phyloP scores from a whole-genome alignment of 2,888 invertebrate species.

The Acheta domesticus region DNA sequence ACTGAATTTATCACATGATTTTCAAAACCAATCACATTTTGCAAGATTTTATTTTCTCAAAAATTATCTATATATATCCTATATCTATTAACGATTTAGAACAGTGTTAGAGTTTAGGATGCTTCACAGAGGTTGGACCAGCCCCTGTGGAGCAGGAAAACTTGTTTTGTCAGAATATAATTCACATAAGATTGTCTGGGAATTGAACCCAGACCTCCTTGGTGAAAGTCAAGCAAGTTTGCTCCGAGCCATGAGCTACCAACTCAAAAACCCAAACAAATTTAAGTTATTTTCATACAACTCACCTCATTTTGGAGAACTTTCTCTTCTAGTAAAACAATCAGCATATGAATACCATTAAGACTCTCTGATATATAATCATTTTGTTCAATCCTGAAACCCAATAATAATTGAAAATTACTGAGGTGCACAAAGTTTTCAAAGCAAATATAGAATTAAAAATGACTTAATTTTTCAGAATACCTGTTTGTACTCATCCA shows the following conservation, averaged over 20 bases:
- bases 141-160: no score
- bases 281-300: neutral
- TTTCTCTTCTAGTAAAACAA: neutral
- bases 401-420: neutral
- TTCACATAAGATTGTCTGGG: no score
- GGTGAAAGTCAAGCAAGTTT: no score
- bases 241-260: no score
- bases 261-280: no score
- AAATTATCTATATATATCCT: neutral
- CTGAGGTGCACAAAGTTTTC: neutral
- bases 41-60: neutral
- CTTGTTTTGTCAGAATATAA: no score
- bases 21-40: constrained; percentile 3
- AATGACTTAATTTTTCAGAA: neutral
- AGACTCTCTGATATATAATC: neutral
- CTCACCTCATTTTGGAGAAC: neutral
- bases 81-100: no score
- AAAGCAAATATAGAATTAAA: no score
- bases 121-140: no score
- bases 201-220: no score
- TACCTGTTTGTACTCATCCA: neutral
- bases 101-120: no score
- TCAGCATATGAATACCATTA: neutral
- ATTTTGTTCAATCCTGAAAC: neutral
- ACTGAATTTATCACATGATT: neutral